These are phyloP conservation scores for Amblyopsis hoosieri DNA, from an alignment of 2,797 vertebrate genomes.

Conservation along the genomic window DNA sequence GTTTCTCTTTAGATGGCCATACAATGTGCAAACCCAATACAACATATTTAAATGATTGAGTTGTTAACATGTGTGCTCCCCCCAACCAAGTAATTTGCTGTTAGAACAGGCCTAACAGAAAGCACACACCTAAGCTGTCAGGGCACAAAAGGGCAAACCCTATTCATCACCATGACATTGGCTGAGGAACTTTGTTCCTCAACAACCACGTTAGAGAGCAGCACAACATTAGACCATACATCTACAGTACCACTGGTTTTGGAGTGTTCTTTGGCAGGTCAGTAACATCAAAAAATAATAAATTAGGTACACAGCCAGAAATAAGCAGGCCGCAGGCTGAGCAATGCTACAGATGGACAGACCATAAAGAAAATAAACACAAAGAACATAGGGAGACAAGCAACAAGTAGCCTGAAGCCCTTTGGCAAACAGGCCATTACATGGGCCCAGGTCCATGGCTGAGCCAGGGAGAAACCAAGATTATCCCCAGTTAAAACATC, in stretches of 20 bases:
- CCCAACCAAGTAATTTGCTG: constrained; percentile 14
- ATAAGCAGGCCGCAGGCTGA: constrained; percentile 13
- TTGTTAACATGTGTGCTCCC: constrained; percentile 10
- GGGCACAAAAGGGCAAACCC: constrained; percentile 62
- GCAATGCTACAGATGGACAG: constrained; percentile 11
- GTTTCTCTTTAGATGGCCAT: neutral
- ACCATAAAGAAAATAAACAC: no score
- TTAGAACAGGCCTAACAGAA: constrained; percentile 51
- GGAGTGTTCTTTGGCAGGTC: constrained; percentile 34
- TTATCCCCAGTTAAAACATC: constrained; percentile 2
- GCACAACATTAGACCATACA: constrained; percentile 29
- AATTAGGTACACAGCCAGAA: constrained; percentile 18
- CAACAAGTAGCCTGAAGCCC: constrained; percentile 4
- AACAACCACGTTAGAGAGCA: constrained; percentile 37
- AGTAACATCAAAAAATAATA: neutral
- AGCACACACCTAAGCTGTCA: constrained; percentile 48
- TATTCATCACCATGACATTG: constrained; percentile 61
- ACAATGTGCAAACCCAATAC: neutral
- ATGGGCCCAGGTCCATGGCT: constrained; percentile 38
- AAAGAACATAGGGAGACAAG: constrained; percentile 15
- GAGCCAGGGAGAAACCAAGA: constrained; percentile 23
- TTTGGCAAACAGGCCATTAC: constrained; percentile 21
- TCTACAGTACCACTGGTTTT: constrained; percentile 14
- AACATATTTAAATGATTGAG: no score
- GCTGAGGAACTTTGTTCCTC: constrained; percentile 51